Evolutionary conservation across 2,113 vertebrate species (phyloP).

Genomic region (Phaethornis superciliosus): DNA sequence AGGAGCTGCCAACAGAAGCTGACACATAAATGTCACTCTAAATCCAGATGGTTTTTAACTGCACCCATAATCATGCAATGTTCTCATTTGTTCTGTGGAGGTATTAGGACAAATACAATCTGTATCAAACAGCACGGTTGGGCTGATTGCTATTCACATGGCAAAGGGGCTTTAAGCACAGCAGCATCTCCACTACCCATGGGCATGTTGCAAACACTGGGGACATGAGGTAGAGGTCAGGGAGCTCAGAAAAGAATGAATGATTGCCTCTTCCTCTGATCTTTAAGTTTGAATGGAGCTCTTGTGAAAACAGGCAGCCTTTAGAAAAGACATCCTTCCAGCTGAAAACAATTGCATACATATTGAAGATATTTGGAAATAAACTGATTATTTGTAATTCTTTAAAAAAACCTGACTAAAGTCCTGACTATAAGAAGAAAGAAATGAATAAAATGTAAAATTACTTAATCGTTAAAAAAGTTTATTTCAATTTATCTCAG

Average conservation of each 20-base stretch:
- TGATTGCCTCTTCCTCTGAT: not conserved
- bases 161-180: not conserved
- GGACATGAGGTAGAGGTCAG: not conserved
- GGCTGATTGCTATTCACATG: not conserved
- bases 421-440: not conserved
- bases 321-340: not conserved
- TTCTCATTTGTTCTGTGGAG: not conserved
- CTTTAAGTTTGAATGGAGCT: not conserved
- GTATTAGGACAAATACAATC: not conserved
- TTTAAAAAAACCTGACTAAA: too few relatives aligned
- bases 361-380: not conserved
- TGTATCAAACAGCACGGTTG: not conserved
- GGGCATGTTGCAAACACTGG: not conserved
- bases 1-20: too few relatives aligned
- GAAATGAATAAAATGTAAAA: not conserved
- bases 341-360: not conserved
- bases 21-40: not conserved
- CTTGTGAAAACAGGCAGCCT: not conserved
- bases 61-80: not conserved
- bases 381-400: not conserved
- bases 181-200: not conserved
- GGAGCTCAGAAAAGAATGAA: not conserved
- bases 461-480: not conserved
- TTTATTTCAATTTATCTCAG: not conserved
- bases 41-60: not conserved